Conservation (phyloP, 2,888 invertebrate species). For the Agriotes lineatus region DNA sequence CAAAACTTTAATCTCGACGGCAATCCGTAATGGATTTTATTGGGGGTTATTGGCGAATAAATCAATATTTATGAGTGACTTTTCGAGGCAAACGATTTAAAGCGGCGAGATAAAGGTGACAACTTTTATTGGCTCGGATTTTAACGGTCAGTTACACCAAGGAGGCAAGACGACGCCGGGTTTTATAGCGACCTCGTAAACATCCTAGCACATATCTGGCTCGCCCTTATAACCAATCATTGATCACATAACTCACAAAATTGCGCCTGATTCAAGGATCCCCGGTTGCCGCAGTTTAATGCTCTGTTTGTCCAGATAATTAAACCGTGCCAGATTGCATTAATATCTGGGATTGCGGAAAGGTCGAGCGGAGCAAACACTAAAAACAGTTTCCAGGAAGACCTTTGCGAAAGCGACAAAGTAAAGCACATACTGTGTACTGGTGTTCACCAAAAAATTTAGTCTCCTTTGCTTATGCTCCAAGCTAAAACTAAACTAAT, state of each 20-base stretch:
- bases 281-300: conserved; percentile 14
- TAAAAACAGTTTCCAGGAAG: too few species aligned
- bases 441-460: too few species aligned
- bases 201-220: conserved; percentile 50
- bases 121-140: conserved; percentile 56
- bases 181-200: conserved; percentile 50
- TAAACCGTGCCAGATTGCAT: not conserved
- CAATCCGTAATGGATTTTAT: conserved; percentile 36
- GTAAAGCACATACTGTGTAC: too few species aligned
- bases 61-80: conserved; percentile 45
- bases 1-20: conserved; percentile 30
- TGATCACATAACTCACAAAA: conserved; percentile 52
- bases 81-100: conserved; percentile 42
- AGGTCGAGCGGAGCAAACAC: too few species aligned
- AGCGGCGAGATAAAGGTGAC: conserved; percentile 53
- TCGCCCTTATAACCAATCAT: conserved; percentile 54
- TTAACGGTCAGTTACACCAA: conserved; percentile 58
- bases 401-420: too few species aligned
- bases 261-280: conserved; percentile 32
- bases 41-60: conserved; percentile 36
- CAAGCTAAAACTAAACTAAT: too few species aligned
- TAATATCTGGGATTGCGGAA: too few species aligned
- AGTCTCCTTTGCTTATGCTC: too few species aligned
- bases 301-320: conserved; percentile 15
- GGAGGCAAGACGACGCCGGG: conserved; percentile 52